Evolutionary conservation across 1,140 invertebrate genomes (phyloP).

Genomic region (Lepidotrigona ventralis): DNA sequence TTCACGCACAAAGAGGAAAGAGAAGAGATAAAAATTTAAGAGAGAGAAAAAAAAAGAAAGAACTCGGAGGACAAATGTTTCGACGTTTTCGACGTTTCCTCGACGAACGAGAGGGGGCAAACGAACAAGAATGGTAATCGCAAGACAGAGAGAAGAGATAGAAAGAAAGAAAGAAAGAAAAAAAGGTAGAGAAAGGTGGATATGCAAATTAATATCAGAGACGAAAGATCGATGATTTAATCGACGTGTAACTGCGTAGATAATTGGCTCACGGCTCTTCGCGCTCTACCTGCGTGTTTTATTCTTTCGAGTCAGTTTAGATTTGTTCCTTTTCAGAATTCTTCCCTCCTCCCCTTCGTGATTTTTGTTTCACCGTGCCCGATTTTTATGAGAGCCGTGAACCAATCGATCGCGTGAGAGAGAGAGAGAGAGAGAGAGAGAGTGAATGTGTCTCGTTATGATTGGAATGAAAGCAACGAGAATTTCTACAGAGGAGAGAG

Average conservation of each 20-base stretch:
- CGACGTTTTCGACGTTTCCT: background rate
- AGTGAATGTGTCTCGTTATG: constrained; percentile 28
- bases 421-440: constrained; percentile 11
- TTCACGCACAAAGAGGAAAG: background rate
- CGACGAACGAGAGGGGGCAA: background rate
- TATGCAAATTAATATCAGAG: constrained; percentile 35
- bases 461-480: constrained; percentile 24
- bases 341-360: too few relatives aligned
- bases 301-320: constrained; percentile 5
- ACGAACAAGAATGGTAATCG: background rate
- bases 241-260: constrained; percentile 36
- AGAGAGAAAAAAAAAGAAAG: background rate
- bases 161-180: constrained; percentile 18
- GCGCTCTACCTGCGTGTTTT: constrained; percentile 3
- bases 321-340: constrained; percentile 16
- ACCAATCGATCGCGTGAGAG: constrained; percentile 30
- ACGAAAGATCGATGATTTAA: constrained; percentile 44
- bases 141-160: background rate
- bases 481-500: constrained; percentile 1
- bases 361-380: background rate
- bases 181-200: background rate
- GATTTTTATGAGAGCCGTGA: constrained; percentile 46
- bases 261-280: constrained; percentile 60
- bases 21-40: background rate
- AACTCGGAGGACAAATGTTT: background rate